Base-by-base conservation (phyloP, 30 jellyfish, hydroid and myxozoan genomes). In the Clytia hemisphaerica region DNA sequence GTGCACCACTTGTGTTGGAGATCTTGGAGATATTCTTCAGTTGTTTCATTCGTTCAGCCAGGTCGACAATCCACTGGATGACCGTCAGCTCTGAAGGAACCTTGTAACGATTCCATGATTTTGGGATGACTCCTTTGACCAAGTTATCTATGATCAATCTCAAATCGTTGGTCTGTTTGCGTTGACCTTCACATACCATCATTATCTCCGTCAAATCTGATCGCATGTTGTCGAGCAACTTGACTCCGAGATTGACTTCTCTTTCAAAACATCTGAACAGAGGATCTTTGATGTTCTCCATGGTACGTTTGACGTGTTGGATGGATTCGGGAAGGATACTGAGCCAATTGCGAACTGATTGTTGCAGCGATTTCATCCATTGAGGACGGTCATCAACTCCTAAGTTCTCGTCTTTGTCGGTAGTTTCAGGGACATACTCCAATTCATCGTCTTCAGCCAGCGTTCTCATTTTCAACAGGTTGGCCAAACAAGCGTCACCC, bases 261-360 rank as follows among this genome's bases (percentile, higher is more conserved):
- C 98, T 71, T 40, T 89, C 98, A 65, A 89, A 89, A 75, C 75
- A 89, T 53, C 98, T 44, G 75, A 80, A 89, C 71, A 89, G 79
- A 21, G 98, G 98, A 59, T 89, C 98, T 64, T 89, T 89, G 40
- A 89, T 89, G 83, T 89, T 89, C 73, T 89, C 98, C 73, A 71
- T 59, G 9, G 98, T 89, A 16, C 98, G 75, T 59, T 80, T 89
- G 77, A 89, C 75, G 18, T 49, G 80, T 2, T 85, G 27, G 45
- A 89, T 60, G 66, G 77, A 94, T 91, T 81, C 67, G 14, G 98
- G 98, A 28, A 89, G 76, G 57, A 89, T 67, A 37, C 82, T 75
- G 1, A 89, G 62, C 98, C 98, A 89, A 61, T 77, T 82, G 25
- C 72, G 76, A 16, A 89, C 98, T 32, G 98, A 89, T 7, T 90